These are phyloP conservation scores for Quadriops clusia DNA, from an alignment of 2,888 invertebrate species.

Conservation along the genomic window DNA sequence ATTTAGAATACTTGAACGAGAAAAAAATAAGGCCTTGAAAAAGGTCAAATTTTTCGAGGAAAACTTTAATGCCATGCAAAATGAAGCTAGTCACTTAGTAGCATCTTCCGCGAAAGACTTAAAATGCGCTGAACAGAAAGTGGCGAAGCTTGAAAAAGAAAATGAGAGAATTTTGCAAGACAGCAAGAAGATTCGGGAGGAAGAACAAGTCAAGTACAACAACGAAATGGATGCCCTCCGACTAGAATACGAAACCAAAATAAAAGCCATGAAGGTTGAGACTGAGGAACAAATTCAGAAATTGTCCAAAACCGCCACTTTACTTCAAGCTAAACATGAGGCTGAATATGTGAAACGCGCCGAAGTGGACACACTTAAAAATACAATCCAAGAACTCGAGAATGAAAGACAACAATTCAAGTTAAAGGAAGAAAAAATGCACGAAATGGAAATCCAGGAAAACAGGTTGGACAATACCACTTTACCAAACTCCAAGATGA, in stretches of 20 bases:
- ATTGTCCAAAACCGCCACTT: constrained; percentile 26
- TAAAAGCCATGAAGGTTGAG: constrained; percentile 21
- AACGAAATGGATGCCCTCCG: constrained; percentile 22
- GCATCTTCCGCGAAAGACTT: too few species aligned
- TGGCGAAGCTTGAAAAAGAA: constrained; percentile 36
- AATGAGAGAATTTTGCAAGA: constrained; percentile 10
- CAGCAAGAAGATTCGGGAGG: constrained; percentile 2
- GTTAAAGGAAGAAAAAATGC: constrained; percentile 35
- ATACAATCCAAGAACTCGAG: constrained; percentile 36
- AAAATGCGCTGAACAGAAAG: too few species aligned
- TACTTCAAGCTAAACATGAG: constrained; percentile 39
- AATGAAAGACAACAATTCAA: too few species aligned
- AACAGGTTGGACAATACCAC: constrained; percentile 56
- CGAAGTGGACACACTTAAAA: constrained; percentile 40
- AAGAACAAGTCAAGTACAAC: constrained; percentile 8
- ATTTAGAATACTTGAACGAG: too few species aligned
- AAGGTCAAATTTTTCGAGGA: too few species aligned
- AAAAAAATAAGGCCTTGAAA: too few species aligned
- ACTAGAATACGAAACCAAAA: constrained; percentile 22
- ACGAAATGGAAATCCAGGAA: constrained; percentile 24
- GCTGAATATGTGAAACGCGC: constrained; percentile 42
- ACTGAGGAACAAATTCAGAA: constrained; percentile 22
- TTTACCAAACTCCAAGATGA: constrained; percentile 60
- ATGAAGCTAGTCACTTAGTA: too few species aligned
- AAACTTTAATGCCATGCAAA: too few species aligned